Conservation (phyloP, 2,888 invertebrate genomes). For the Fragum whitleyi region DNA sequence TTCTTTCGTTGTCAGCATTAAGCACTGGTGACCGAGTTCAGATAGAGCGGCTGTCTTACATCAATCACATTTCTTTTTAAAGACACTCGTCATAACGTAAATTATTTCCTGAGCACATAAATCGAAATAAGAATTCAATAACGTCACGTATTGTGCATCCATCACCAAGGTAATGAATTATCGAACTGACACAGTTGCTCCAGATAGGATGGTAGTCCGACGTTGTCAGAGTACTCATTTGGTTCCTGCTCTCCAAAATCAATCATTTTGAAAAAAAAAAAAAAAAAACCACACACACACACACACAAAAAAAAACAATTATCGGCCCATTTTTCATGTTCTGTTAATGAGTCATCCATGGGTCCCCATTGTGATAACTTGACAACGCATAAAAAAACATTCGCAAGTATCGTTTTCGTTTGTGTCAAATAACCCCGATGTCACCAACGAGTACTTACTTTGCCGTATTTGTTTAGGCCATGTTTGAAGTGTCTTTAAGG, state of each 20-base stretch:
- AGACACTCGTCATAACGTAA: neutral
- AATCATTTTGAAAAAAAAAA: conserved; percentile 32
- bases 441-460: conserved; percentile 7
- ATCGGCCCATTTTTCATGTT: conserved; percentile 26
- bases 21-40: conserved; percentile 16
- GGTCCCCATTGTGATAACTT: conserved; percentile 6
- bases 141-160: neutral
- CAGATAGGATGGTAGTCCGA: conserved; percentile 10
- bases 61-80: conserved; percentile 26
- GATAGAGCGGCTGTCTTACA: conserved; percentile 10
- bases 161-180: neutral
- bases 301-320: conserved; percentile 32
- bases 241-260: neutral
- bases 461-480: conserved; percentile 25
- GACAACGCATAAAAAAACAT: conserved; percentile 34
- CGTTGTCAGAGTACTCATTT: neutral
- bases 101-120: conserved; percentile 17
- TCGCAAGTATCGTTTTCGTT: conserved; percentile 14
- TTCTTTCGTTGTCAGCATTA: conserved; percentile 6
- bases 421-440: conserved; percentile 18
- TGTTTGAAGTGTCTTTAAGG: neutral
- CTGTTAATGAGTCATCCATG: conserved; percentile 3
- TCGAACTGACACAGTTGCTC: conserved; percentile 2
- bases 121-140: conserved; percentile 30
- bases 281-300: too few species aligned